phyloP scores from a whole-genome alignment of 2,797 vertebrate species.

The Sebastes melanostomus region DNA sequence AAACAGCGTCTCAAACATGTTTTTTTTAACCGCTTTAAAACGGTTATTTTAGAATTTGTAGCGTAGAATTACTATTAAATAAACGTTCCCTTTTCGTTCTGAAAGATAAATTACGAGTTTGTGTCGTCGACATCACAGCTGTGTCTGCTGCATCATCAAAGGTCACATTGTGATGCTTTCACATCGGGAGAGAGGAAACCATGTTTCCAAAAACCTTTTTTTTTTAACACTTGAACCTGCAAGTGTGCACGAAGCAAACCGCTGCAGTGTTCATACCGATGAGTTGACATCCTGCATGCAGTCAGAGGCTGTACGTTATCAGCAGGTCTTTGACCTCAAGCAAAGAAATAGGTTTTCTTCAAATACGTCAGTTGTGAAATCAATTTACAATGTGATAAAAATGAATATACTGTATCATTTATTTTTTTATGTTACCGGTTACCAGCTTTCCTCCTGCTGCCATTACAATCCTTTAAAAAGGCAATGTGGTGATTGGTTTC shows the following conservation, averaged over 20 bases:
- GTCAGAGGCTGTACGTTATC: conserved; percentile 43
- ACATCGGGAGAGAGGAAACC: conserved; percentile 13
- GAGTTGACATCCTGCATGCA: conserved; percentile 48
- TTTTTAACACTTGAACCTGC: conserved; percentile 74
- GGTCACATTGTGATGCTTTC: conserved; percentile 5
- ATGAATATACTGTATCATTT: conserved; percentile 45
- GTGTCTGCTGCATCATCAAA: conserved; percentile 17
- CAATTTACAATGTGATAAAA: conserved; percentile 58
- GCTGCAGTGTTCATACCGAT: conserved; percentile 43
- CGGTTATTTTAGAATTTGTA: conserved; percentile 8
- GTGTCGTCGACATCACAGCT: conserved; percentile 27
- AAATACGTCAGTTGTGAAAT: conserved; percentile 57
- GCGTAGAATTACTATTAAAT: conserved; percentile 19
- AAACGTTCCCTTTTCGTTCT: conserved; percentile 8
- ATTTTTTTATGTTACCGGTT: conserved; percentile 45
- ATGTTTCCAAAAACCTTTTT: conserved; percentile 12
- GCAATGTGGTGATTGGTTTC: conserved; percentile 96
- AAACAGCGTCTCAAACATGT: too few species aligned
- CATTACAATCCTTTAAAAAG: conserved; percentile 90
- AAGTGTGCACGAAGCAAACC: conserved; percentile 67
- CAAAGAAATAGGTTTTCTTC: conserved; percentile 47
- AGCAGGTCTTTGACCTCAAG: conserved; percentile 56
- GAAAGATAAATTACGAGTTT: conserved; percentile 19
- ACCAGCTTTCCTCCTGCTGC: conserved; percentile 66
- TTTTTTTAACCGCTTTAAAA: conserved; percentile 24